Base-by-base conservation (phyloP, 2,113 vertebrate species). In the Phasianus colchicus region DNA sequence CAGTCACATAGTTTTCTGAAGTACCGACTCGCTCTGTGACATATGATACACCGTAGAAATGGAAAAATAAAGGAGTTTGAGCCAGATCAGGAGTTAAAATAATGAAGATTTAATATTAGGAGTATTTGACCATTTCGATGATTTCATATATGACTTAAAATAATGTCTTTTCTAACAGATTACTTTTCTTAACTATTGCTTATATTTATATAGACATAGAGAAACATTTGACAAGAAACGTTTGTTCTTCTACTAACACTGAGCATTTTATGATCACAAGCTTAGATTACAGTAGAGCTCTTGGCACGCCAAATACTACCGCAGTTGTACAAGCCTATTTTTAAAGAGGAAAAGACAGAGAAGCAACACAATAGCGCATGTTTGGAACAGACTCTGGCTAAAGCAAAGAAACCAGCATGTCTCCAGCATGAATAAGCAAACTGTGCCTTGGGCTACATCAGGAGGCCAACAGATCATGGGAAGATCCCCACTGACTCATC, bases 321-420 rank as follows among this genome's bases (percentile, higher is more conserved):
- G 27, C 36, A 75, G 38, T 61, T 10, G 25, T 12, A 6, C 25
- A 54, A 55, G 64, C 17, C 11, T 11, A 13, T 10, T 69, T 66
- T 87, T 45, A 55, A 69, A 19, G 29, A 15, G 25, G 14, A 75
- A 29, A 52, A 71, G 43, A 38, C 38, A 5, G 45, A 57, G 20
- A 34, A 73, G 36, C 38, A 75, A 63, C 42, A 13, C 36, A 21
- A 24, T 1, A 1, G 64, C 1, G 8, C 25, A 1, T 4, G 20
- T 52, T 45, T 65, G 57, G 70, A 71, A 65, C 19, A 65, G 43
- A 42, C 29, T 8, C 43, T 40, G 17, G 38, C 50, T 45, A 60
- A 71, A 58, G 9, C 32, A 52, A 64, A 27, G 43, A 29, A 48
- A 30, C 18, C 34, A 24, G 16, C 32, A 11, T 5, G 40, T 18